Base-by-base conservation (phyloP, 2,113 vertebrate species). In the Zootoca vivipara region DNA sequence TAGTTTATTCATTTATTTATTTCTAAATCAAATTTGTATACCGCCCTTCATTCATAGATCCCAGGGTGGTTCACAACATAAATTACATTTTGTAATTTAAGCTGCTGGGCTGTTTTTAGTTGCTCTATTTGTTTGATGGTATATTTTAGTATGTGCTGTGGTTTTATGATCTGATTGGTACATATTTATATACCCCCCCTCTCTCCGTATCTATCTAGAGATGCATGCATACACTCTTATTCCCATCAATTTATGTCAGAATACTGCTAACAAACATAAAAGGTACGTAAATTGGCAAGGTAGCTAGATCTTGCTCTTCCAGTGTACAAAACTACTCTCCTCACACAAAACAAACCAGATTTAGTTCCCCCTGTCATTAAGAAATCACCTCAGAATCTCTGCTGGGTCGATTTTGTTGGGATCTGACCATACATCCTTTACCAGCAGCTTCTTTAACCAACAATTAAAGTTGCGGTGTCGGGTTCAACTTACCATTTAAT, bases 401-500 rank as follows among this genome's bases (percentile, higher is more conserved):
- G 80, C 72, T 85, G 52, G 20, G 18, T 20, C 67, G 46, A 38
- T 40, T 35, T 82, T 56, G 26, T 16, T 88, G 62, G 62, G 18
- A 56, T 85, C 46, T 52, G 62, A 77, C 20, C 70, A 80, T 15
- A 72, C 80, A 73, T 78, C 33, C 26, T 82, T 42, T 56, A 79
- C 52, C 85, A 89, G 86, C 9, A 65, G 5, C 58, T 62, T 62
- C 72, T 24, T 35, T 92, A 30, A 80, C 81, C 72, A 73, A 73
- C 13, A 73, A 33, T 73, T 18, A 78, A 83, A 80, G 58, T 64
- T 73, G 52, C 88, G 65, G 85, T 87, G 81, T 88, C 88, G 77
- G 69, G 87, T 89, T 73, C 85, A 90, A 82, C 74, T 93, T 92
- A 94, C 92, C 72, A 82, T 86, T 93, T 95, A 92, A 91, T 85